Percentiles rank a stretch among this genome's conserved stretches.
Evolutionary conservation across 2,113 vertebrate species (phyloP).

Genomic region (Brachionichthys hirsutus): DNA sequence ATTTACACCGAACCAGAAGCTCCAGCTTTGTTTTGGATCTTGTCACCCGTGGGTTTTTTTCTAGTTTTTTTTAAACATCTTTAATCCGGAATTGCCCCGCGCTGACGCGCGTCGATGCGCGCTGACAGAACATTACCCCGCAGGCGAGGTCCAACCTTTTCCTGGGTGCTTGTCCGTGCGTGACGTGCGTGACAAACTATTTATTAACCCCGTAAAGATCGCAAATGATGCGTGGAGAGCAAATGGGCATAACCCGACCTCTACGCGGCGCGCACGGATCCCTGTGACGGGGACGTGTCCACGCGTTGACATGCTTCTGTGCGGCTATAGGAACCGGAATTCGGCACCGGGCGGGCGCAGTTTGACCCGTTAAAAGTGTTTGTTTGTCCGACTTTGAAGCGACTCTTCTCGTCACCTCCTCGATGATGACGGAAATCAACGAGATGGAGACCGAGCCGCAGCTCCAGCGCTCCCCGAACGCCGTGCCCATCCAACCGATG

Average conservation of each 20-base stretch:
- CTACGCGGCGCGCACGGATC: conserved; percentile 36
- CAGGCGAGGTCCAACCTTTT: not conserved
- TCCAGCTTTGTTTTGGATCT: not conserved
- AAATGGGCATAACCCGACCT: conserved; percentile 21
- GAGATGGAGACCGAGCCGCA: conserved; percentile 84
- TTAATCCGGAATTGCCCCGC: conserved; percentile 27
- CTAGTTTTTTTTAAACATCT: not conserved
- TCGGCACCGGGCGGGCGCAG: not conserved
- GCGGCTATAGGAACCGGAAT: conserved; percentile 8
- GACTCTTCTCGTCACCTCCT: not conserved
- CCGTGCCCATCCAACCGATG: conserved; percentile 77
- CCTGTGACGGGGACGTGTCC: conserved; percentile 33
- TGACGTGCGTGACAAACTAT: not conserved
- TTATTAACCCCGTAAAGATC: not conserved
- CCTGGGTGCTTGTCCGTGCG: conserved; percentile 3
- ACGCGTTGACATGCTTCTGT: conserved; percentile 5
- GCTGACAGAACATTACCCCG: conserved; percentile 3
- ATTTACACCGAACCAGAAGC: not conserved
- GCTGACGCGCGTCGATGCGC: conserved; percentile 46
- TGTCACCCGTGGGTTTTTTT: not conserved
- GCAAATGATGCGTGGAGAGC: conserved; percentile 7
- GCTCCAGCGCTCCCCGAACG: conserved; percentile 77
- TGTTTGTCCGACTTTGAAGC: not conserved
- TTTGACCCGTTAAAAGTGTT: conserved; percentile 16
- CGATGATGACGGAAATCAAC: conserved; percentile 81